Evolutionary conservation across 2,888 invertebrate species (phyloP).

Genomic region (Lasioglossum zephyrum): DNA sequence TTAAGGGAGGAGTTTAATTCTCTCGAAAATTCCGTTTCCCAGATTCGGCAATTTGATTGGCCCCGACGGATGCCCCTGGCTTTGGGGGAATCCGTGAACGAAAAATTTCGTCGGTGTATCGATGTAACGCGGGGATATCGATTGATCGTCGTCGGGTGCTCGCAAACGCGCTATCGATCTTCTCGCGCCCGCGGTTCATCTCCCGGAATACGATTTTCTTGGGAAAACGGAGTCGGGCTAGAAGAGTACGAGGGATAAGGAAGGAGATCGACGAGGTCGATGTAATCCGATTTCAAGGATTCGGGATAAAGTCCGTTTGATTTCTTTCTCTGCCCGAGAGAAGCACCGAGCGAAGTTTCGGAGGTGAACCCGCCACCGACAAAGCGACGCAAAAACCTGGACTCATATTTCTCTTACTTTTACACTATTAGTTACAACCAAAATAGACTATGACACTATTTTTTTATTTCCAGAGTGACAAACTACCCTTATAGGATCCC

Average conservation of each 20-base stretch:
- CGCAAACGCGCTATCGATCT: slow-evolving; percentile 53
- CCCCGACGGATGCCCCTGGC: background rate
- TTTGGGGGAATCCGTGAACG: slow-evolving; percentile 4
- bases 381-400: background rate
- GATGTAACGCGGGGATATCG: slow-evolving; percentile 16
- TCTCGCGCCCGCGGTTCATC: slow-evolving; percentile 35
- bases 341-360: slow-evolving; percentile 19
- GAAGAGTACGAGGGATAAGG: slow-evolving; percentile 18
- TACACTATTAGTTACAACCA: no score
- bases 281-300: slow-evolving; percentile 64
- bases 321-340: slow-evolving; percentile 40
- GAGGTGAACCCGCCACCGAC: background rate
- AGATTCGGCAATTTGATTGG: slow-evolving; percentile 23
- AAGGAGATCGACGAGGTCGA: slow-evolving; percentile 46
- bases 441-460: no score
- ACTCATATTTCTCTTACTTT: background rate
- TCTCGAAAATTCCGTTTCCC: background rate
- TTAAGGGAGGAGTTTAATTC: background rate
- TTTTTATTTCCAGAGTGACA: no score
- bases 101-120: slow-evolving; percentile 30
- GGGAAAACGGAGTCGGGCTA: slow-evolving; percentile 34
- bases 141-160: slow-evolving; percentile 25
- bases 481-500: no score
- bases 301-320: slow-evolving; percentile 60
- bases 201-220: slow-evolving; percentile 49